These are phyloP conservation scores for Ormyrus rosae DNA, from an alignment of 2,888 invertebrate genomes.

Conservation along the genomic window DNA sequence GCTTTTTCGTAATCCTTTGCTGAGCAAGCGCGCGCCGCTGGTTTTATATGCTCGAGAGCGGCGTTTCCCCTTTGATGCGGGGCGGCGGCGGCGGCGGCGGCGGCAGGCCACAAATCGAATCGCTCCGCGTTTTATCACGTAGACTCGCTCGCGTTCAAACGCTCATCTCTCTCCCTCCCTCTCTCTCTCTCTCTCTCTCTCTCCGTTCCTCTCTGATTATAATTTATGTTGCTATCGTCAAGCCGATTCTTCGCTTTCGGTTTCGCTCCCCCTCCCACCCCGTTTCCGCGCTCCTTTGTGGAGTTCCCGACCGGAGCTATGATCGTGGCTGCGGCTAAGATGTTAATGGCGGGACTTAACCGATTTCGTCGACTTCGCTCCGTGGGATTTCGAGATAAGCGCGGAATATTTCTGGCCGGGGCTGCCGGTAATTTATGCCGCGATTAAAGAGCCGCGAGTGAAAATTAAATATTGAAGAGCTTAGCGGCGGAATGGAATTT, in stretches of 20 bases:
- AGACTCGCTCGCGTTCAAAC: not conserved
- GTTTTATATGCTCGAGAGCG: conserved; percentile 20
- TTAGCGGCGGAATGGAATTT: not conserved
- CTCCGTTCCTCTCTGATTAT: conserved; percentile 68
- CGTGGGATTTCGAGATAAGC: conserved; percentile 4
- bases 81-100: conserved; percentile 45
- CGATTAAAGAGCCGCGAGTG: not conserved
- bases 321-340: not conserved
- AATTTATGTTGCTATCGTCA: conserved; percentile 66
- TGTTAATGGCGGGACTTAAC: conserved; percentile 17
- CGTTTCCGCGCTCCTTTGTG: not conserved
- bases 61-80: conserved; percentile 69
- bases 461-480: not conserved
- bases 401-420: not conserved
- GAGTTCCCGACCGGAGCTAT: too few species aligned
- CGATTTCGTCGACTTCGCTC: conserved; percentile 20
- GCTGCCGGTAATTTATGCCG: not conserved
- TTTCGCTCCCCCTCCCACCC: not conserved
- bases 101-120: conserved; percentile 73
- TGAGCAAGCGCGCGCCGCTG: conserved; percentile 33
- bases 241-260: not conserved
- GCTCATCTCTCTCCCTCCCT: not conserved
- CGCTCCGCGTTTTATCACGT: conserved; percentile 72
- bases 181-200: not conserved
- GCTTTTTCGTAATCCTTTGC: conserved; percentile 65